These are phyloP conservation scores for Lepidocolaptes lacrymiger DNA, from an alignment of 2,797 vertebrate genomes.

Conservation along the genomic window DNA sequence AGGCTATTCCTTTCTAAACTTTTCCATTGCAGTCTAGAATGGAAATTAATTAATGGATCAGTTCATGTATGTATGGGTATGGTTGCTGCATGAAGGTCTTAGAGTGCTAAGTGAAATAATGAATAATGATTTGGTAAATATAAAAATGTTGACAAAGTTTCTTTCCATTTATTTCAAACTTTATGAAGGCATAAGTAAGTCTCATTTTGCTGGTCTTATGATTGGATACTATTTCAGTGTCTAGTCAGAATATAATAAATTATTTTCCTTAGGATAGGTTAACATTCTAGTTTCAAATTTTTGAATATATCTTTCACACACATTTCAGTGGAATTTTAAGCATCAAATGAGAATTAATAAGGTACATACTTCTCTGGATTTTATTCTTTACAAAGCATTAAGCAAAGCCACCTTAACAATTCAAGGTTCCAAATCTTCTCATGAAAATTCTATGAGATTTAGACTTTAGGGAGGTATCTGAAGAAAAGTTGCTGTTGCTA, in stretches of 20 bases:
- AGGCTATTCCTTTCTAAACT: neutral
- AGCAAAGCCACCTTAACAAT: neutral
- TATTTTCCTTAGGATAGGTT: neutral
- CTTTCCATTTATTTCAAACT: neutral
- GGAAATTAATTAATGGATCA: neutral
- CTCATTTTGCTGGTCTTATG: neutral
- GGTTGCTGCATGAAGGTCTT: neutral
- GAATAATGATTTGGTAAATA: neutral
- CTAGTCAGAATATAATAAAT: neutral
- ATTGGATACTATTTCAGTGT: neutral
- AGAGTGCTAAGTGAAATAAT: neutral
- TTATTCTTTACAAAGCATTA: neutral
- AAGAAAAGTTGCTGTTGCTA: neutral
- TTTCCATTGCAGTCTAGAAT: neutral
- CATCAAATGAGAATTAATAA: neutral
- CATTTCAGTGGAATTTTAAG: neutral
- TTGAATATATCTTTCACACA: neutral
- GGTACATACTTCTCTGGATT: neutral
- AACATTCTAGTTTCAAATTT: neutral
- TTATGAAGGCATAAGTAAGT: accelerated
- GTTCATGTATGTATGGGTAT: neutral
- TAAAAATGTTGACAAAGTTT: neutral
- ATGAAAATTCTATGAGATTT: neutral
- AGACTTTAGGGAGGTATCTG: neutral
- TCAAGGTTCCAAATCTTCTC: neutral